Conservation (phyloP, 2,797 vertebrate species). For the Macropodus opercularis region DNA sequence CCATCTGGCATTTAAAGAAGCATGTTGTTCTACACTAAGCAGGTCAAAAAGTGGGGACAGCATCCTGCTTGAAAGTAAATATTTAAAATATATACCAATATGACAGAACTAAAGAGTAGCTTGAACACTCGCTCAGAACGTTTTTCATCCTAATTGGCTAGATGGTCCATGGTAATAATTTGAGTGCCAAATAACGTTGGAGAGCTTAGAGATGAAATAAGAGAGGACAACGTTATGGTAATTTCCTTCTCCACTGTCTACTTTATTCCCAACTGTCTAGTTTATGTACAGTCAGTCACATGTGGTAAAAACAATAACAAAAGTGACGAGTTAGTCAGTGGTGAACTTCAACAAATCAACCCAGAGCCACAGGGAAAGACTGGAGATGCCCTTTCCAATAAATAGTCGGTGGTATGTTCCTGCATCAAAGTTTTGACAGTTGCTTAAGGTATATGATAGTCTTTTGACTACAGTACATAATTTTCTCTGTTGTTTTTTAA, state of each 20-base stretch:
- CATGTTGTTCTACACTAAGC: conserved; percentile 18
- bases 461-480: conserved; percentile 9
- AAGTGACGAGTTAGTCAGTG: conserved; percentile 67
- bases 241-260: conserved; percentile 56
- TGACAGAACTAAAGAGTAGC: conserved; percentile 18
- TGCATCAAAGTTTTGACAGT: conserved; percentile 3
- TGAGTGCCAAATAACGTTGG: conserved; percentile 2
- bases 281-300: conserved; percentile 78
- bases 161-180: conserved; percentile 14
- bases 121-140: conserved; percentile 3
- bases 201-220: conserved; percentile 30
- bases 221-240: conserved; percentile 42
- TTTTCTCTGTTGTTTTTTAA: not conserved
- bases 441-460: too few species aligned
- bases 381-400: conserved; percentile 4
- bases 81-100: conserved; percentile 21
- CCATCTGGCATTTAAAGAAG: conserved; percentile 19
- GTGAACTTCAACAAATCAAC: conserved; percentile 62
- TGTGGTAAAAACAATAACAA: conserved; percentile 72
- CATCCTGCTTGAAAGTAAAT: conserved; percentile 20
- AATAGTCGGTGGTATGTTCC: conserved; percentile 11
- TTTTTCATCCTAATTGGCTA: conserved; percentile 13
- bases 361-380: conserved; percentile 45
- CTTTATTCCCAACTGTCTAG: conserved; percentile 74
- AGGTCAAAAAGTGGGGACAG: conserved; percentile 11